Conservation (phyloP, 2,888 invertebrate species). For the Sarcophaga variegata region DNA sequence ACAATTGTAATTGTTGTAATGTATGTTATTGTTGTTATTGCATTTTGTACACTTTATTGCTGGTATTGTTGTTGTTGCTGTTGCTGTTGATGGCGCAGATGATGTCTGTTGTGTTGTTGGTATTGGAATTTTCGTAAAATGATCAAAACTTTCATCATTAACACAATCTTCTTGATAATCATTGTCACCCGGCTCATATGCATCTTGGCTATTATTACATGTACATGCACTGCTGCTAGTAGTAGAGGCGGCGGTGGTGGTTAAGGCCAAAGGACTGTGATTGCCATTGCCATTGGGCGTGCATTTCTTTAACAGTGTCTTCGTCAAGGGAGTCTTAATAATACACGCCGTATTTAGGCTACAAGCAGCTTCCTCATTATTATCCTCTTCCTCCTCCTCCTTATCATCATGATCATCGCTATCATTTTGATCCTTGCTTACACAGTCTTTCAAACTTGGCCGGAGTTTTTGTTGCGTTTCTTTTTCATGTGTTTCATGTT, state of each 20-base stretch:
- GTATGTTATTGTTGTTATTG: constrained; percentile 79
- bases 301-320: constrained; percentile 77
- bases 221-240: not conserved
- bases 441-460: constrained; percentile 24
- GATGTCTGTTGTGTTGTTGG: constrained; percentile 50
- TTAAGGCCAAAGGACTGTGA: constrained; percentile 56
- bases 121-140: constrained; percentile 68
- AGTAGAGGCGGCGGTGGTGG: constrained; percentile 4
- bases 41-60: constrained; percentile 79
- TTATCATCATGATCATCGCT: constrained; percentile 31
- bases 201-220: not conserved
- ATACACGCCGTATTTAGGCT: constrained; percentile 72
- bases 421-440: constrained; percentile 9
- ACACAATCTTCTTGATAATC: constrained; percentile 26
- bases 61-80: constrained; percentile 78
- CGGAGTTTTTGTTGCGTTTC: constrained; percentile 57
- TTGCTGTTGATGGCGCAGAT: constrained; percentile 74
- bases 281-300: constrained; percentile 72
- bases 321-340: constrained; percentile 77
- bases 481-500: constrained; percentile 64
- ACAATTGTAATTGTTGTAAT: constrained; percentile 81
- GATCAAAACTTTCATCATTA: constrained; percentile 55
- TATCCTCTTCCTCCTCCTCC: constrained; percentile 54
- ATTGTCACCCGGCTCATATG: constrained; percentile 1
- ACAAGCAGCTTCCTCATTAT: constrained; percentile 49